Percentiles rank a stretch among this genome's conserved stretches.
phyloP scores from a whole-genome alignment of 2,113 vertebrate species.

The Hypanus sabinus region DNA sequence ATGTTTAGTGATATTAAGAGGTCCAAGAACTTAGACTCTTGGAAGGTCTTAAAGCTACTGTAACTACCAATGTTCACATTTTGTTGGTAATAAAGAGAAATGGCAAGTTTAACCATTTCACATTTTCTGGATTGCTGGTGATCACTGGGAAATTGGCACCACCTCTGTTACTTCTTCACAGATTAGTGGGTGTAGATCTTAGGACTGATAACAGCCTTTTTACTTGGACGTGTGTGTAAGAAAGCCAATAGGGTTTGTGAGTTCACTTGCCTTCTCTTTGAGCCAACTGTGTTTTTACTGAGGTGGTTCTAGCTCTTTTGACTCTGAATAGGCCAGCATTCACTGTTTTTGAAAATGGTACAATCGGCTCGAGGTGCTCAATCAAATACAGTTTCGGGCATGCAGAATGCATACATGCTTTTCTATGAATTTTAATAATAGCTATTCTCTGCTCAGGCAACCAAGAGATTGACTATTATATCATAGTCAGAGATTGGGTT shows the following conservation, averaged over 20 bases:
- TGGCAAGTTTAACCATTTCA: not conserved
- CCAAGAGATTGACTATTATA: not conserved
- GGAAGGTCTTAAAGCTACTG: not conserved
- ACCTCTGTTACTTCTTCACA: not conserved
- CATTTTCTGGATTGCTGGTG: not conserved
- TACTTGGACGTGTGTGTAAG: too few species aligned
- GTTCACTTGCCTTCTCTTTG: not conserved
- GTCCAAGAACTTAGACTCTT: not conserved
- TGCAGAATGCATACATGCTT: not conserved
- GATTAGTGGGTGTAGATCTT: not conserved
- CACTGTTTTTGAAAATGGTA: not conserved
- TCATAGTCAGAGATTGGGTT: not conserved
- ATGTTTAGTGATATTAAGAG: not conserved
- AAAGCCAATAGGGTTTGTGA: not conserved
- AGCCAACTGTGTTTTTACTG: not conserved
- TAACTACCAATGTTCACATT: not conserved
- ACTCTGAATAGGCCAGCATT: not conserved
- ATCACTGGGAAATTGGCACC: not conserved
- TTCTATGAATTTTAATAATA: not conserved
- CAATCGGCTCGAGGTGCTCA: not conserved
- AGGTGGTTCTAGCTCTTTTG: not conserved
- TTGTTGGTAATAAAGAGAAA: not conserved
- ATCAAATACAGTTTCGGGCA: not conserved
- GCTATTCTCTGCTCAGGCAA: not conserved
- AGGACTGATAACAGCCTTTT: not conserved